Base-by-base conservation (phyloP, 1,140 invertebrate genomes). In the Scaptomyza graminum region DNA sequence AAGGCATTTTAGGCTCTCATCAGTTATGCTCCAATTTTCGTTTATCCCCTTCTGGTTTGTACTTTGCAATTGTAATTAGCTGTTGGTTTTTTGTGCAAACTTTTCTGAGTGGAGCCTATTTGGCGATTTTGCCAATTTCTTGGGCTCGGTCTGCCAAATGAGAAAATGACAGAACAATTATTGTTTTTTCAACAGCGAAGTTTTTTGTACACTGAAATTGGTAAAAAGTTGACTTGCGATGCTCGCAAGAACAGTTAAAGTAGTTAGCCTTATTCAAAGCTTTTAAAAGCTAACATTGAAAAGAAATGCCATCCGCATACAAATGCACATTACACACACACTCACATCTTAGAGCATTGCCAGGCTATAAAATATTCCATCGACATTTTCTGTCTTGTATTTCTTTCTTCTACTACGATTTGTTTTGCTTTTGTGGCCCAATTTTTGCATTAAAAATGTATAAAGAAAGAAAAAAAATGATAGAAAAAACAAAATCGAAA, bases 11-110 rank as follows among this genome's bases (percentile, higher is more conserved):
- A 67, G 16, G 44, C 67, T 79, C 67, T 79, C 66, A 63, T 67
- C 78, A 80, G 65, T 66, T 84, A 39, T 68, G 59, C 55, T 51
- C 71, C 73, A 84, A 84, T 80, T 71, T 83, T 15, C 16, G 15
- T 34, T 3, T 39, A 34, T 56, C 18, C 37, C 15, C 57, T 15
- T 18, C 12, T 15, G 39, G 12, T 18, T 56, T 54, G 31, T 16
- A n/a, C 37, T 41, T 41, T 41, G 12, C 37, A 41, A 34, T 41
- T 13, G 34, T 67, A 72, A 67, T 72, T 72, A 72, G 69, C 41
- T 55, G 46, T 47, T n/a, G 37, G 37, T 12, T n/a, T 16, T 57
- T 59, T 52, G 49, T 65, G 15, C 37, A 25, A 44, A 55, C 43
- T 44, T 59, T 55, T 54, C 12, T 34, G 31, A 8, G 31, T 62